These are phyloP conservation scores for Microdon myrmicae DNA, from an alignment of 2,888 invertebrate species.

Conservation along the genomic window DNA sequence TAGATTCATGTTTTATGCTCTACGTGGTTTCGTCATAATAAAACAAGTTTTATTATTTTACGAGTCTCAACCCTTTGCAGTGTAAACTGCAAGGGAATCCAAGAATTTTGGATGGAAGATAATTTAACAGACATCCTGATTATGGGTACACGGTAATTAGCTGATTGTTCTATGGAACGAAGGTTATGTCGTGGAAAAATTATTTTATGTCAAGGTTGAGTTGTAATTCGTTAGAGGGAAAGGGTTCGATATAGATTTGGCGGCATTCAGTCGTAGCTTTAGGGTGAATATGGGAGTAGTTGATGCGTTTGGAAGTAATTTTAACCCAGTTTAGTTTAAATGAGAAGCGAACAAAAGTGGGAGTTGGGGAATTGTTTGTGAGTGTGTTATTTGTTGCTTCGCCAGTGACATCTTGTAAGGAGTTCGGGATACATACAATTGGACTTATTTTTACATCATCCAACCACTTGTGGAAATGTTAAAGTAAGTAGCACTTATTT, in stretches of 20 bases:
- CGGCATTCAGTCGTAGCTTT: too few species aligned
- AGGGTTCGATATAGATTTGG: constrained; percentile 19
- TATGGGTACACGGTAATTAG: constrained; percentile 37
- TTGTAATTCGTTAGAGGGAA: constrained; percentile 4
- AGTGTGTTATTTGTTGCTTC: too few species aligned
- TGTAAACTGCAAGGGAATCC: background rate
- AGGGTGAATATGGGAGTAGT: too few species aligned
- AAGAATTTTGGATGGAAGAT: constrained; percentile 2
- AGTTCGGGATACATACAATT: too few species aligned
- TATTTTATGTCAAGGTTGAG: constrained; percentile 33
- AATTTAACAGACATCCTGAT: constrained; percentile 10
- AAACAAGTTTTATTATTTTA: constrained; percentile 42
- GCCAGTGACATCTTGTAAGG: too few species aligned
- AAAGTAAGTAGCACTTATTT: too few species aligned
- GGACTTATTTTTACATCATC: too few species aligned
- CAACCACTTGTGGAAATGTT: too few species aligned
- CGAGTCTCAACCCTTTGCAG: constrained; percentile 37
- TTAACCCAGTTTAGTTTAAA: too few species aligned
- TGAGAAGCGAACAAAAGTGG: too few species aligned
- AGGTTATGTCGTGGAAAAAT: constrained; percentile 10
- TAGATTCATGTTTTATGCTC: constrained; percentile 44
- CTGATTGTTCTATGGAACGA: constrained; percentile 19
- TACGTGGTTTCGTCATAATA: constrained; percentile 47
- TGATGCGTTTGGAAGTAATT: too few species aligned
- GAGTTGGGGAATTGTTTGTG: too few species aligned